Base-by-base conservation (phyloP, 2,797 vertebrate genomes). In the Tamandua tetradactyla region DNA sequence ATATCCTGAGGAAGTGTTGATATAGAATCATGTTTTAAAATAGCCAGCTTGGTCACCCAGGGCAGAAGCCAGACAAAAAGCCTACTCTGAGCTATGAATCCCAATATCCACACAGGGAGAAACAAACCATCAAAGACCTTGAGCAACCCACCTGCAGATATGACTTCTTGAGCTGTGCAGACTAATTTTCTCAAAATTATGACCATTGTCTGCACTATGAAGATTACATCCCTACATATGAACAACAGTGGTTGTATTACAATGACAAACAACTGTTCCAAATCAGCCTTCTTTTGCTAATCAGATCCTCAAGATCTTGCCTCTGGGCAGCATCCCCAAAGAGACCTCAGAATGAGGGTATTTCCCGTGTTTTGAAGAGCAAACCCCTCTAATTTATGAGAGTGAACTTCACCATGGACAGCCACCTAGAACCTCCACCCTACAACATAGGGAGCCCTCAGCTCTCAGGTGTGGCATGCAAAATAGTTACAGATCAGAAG, bases 171-270 rank as follows among this genome's bases (percentile, higher is more conserved):
- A 98, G 98, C 97, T 99, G 99, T 44, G 57, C 98, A 62, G 99
- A 99, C 98, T 99, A 98, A 37, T 99, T 99, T 97, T 97, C 99
- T 98, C 99, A 98, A 94, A 98, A 98, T 98, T 98, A 99, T 79
- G 99, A 99, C 95, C 98, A 98, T 93, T 99, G 98, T 95, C 97
- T 99, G 87, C 99, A 99, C 97, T 99, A 99, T 18, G 99, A 99
- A 96, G 99, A 99, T 97, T 98, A 98, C 47, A 98, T 99, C 97
- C 99, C 99, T 98, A 98, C 99, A n/a, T 99, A 99, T 0, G 99
- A 99, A 61, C 99, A 99, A 78, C 99, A 99, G 97, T 99, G 99
- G 99, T 96, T 99, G 49, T 99, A 98, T 37, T 99, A 99, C 0
- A 99, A 99, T 94, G 99, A 99, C 97, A 99, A 99, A 96, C 99